phyloP scores from a whole-genome alignment of 1,140 invertebrate species.

The Pectinophora gossypiella region DNA sequence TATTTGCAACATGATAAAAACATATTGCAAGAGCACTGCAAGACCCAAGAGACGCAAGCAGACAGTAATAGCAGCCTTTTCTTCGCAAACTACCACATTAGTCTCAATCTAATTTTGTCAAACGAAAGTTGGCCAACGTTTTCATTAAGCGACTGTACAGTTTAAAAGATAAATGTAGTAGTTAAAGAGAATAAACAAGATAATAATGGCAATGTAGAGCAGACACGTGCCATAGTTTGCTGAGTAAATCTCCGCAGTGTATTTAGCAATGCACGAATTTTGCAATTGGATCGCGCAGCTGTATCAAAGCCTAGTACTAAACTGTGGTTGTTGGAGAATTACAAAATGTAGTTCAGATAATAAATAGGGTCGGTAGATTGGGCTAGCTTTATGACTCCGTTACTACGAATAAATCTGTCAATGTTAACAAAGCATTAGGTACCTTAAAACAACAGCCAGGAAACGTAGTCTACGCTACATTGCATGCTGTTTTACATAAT shows the following conservation, averaged over 20 bases:
- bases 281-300: background rate
- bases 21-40: too few relatives aligned
- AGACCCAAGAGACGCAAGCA: too few relatives aligned
- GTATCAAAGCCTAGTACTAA: background rate
- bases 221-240: background rate
- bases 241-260: background rate
- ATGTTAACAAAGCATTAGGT: too few relatives aligned
- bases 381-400: background rate
- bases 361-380: background rate
- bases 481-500: too few relatives aligned
- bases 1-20: too few relatives aligned
- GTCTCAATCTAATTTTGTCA: background rate
- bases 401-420: too few relatives aligned
- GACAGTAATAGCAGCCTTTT: too few relatives aligned
- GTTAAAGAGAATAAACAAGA: background rate
- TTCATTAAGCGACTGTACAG: too few relatives aligned
- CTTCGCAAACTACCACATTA: background rate
- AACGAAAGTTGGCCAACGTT: background rate
- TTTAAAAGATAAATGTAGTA: background rate
- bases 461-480: too few relatives aligned
- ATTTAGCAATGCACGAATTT: background rate
- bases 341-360: constrained; percentile 20
- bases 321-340: background rate
- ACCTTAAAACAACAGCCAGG: too few relatives aligned
- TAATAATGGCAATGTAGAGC: background rate